These are phyloP conservation scores for Desmophyllum pertusum DNA, from an alignment of 92 coral and sea anemone species.

Conservation along the genomic window DNA sequence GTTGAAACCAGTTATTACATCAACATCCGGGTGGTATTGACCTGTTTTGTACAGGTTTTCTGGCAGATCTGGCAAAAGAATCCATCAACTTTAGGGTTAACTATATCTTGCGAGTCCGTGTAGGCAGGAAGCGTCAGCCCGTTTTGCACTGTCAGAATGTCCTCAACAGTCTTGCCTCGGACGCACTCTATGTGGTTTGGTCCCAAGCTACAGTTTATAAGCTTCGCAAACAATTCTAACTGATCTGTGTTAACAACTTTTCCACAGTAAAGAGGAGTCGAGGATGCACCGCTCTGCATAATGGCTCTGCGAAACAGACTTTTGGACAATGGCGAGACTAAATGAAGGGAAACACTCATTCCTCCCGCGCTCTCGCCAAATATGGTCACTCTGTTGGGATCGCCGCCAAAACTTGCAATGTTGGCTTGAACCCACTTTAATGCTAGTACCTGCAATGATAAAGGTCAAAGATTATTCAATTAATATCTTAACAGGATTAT, in stretches of 20 bases:
- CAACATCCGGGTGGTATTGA: slow-evolving; percentile 7
- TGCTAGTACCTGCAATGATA: slow-evolving; percentile 43
- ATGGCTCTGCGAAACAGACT: slow-evolving; percentile 59
- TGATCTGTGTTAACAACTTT: slow-evolving; percentile 11
- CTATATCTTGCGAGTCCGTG: not conserved
- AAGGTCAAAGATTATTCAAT: not conserved
- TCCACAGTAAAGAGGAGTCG: slow-evolving; percentile 19
- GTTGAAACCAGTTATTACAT: slow-evolving; percentile 32
- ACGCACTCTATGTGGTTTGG: not conserved
- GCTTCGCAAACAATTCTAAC: slow-evolving; percentile 8
- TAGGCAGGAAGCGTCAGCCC: not conserved
- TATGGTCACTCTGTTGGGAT: slow-evolving; percentile 60
- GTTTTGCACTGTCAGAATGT: not conserved
- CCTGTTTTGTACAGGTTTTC: slow-evolving; percentile 8
- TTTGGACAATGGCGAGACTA: slow-evolving; percentile 50
- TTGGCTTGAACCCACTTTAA: slow-evolving; percentile 58
- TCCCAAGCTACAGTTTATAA: slow-evolving; percentile 12
- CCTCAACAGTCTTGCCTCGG: not conserved
- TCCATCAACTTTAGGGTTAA: slow-evolving; percentile 14
- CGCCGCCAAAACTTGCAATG: slow-evolving; percentile 64
- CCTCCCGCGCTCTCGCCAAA: slow-evolving; percentile 72
- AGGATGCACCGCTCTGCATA: slow-evolving; percentile 32
- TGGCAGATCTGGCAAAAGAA: slow-evolving; percentile 14
- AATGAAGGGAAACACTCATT: slow-evolving; percentile 62
- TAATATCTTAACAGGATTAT: too few relatives aligned